Percentiles rank a stretch among this genome's conserved stretches.
phyloP scores from a whole-genome alignment of 2,888 invertebrate species.

The Catonia carolina region DNA sequence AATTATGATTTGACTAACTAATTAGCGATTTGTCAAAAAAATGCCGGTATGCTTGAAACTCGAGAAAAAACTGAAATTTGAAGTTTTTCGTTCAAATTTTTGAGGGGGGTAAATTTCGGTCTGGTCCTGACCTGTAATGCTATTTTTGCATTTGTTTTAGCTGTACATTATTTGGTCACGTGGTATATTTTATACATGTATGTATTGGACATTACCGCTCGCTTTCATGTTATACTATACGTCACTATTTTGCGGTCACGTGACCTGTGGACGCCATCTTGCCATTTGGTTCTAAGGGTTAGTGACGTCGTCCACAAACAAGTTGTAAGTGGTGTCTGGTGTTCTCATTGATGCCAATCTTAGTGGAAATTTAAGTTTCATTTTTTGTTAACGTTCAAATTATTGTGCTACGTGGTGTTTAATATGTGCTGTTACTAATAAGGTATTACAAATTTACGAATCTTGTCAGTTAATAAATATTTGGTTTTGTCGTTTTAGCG shows the following conservation, averaged over 20 bases:
- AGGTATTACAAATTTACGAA: no score
- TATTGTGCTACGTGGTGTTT: no score
- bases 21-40: neutral
- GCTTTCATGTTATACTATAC: constrained; percentile 25
- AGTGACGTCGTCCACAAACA: constrained; percentile 42
- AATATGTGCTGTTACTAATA: no score
- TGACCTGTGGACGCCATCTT: constrained; percentile 55
- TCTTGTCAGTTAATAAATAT: neutral
- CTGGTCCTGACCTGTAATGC: no score
- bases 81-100: neutral
- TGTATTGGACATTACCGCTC: constrained; percentile 19
- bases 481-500: constrained; percentile 8
- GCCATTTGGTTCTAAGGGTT: constrained; percentile 49
- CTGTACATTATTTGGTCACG: constrained; percentile 14
- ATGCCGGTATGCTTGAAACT: no score
- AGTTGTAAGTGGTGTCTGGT: constrained; percentile 39
- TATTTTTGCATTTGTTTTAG: neutral
- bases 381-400: neutral
- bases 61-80: neutral
- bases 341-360: constrained; percentile 12
- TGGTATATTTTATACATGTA: constrained; percentile 13
- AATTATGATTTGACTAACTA: no score
- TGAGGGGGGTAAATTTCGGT: neutral
- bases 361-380: neutral
- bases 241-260: constrained; percentile 45